Base-by-base conservation (phyloP, 2,888 invertebrate genomes). In the Aspidapion aeneum region DNA sequence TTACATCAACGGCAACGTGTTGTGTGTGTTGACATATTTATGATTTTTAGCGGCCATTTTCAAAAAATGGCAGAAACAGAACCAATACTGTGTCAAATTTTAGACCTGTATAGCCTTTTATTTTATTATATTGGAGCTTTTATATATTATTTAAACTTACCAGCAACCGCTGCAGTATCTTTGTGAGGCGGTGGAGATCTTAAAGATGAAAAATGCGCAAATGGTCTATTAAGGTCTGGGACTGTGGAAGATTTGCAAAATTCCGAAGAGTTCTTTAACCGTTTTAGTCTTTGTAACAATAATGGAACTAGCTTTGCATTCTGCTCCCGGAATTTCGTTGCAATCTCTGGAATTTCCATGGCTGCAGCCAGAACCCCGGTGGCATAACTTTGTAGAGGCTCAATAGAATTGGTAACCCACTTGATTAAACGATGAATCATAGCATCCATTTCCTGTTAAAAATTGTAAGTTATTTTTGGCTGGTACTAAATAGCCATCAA, bases 291-390 rank as follows among this genome's bases (percentile, higher is more conserved):
- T 78, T 90, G 87, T 60, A 98, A 81, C 88, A 97, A 91, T 57
- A 94, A 81, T 16, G 96, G 96, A 60, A 98, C 94, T 74, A 97
- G 81, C 75, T 87, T 87, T 57, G 90, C 87, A 75, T 96, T 97
- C 72, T 91, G 86, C 68, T 96, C 96, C 69, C 87, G 84, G 75
- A 90, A 94, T 73, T 90, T 91, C 1, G 93, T 90, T 0, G 97
- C 97, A 63, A 97, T 93, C 72, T 98, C 98, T 71, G 93, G 93
- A 1, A 96, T 91, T 79, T 98, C 98, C 96, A 98, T 96, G 0
- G 97, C 96, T 12, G 95, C 93, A 0, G 95, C 97, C 21, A 99
- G 81, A 18, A 99, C 82, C 0, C 97, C 98, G 0, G 94, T 94
- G 0, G 98, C 94, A 81, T 98, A 99, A 67, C 94, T 95, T 77